Evolutionary conservation across 2,888 invertebrate genomes (phyloP), one percentile per base, ranked within the genome.

Genomic region (Hirtodrosophila cameraria): DNA sequence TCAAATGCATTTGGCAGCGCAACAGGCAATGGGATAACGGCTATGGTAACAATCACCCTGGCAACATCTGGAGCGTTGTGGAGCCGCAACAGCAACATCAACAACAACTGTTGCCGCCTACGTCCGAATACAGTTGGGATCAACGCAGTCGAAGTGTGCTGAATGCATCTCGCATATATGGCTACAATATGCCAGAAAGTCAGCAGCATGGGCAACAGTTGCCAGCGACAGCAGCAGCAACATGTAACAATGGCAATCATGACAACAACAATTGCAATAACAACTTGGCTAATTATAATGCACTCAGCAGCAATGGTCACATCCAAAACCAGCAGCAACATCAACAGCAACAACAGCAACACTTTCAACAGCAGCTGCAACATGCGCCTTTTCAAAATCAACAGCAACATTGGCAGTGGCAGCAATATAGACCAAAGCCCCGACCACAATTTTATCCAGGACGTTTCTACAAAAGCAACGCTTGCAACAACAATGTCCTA

Each of bases 1-100:
- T 71, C n/a, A 71, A 71, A 6, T 64, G 57, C 28, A 60, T 70
- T 45, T 61, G 25, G 48, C 33, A 39, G 31, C 42, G 41, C 3
- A 25, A 36, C 13, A 30, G 5, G 0, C 39, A 35, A 4, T 30
- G 6, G 42, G 41, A 45, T 5, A 64, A 20, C 7, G 28, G 7
- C 48, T 35, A n/a, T 1, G 27, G 38, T 20, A 66, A 28, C 50
- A 63, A 46, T 42, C 33, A 13, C 3, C 30, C 7, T 7, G 28
- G 23, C 30, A 53, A 28, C 25, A 49, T 65, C 15, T 65, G 66
- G 65, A 52, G 39, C 25, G 39, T 52, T 5, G 20, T 11, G 3
- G 45, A 67, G 31, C 46, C 20, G 15, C 46, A 54, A 8, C 61
- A 25, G 1, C 41, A 23, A 13, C 48, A 53, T 1, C 41, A 30